Base-by-base conservation (phyloP, 2,888 invertebrate genomes). In the Dyspetes luteomarginatus region DNA sequence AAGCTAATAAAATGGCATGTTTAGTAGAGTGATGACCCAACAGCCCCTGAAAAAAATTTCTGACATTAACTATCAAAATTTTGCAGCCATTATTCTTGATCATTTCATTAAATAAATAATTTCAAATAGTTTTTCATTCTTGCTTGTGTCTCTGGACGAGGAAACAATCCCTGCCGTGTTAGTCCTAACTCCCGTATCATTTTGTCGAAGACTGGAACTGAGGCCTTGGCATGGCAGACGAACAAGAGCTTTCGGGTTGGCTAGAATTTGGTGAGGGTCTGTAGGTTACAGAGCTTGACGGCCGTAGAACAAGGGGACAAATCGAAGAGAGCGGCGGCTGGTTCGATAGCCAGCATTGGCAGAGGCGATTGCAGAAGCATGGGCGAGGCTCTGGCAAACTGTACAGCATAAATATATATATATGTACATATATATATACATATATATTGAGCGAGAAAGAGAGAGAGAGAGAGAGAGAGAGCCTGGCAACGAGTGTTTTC, bases 251-350 rank as follows among this genome's bases (percentile, higher is more conserved):
- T n/a, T n/a, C 36, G 36, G 55, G 41, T 52, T 41, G 50, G 22
- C 28, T 19, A 9, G 24, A 41, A 60, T 17, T 48, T 48, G 60
- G 60, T 56, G 48, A 68, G 74, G 65, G 52, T 58, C 77, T 68
- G 84, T 82, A 84, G 86, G 87, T 88, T 87, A 86, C 85, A 89
- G 88, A 86, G 86, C 88, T 85, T 86, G 86, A 88, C 86, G 86
- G 86, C 79, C 82, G 79, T 84, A 86, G 86, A 85, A 88, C 86
- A 89, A 89, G 88, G 83, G 88, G 83, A 86, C 88, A 87, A 89
- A 88, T 89, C 86, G 88, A 87, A 89, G 73, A 74, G 74, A 69
- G 67, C 69, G 52, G 3, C 78, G 78, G 75, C 62, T 52, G 75
- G 64, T 84, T 87, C 88, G 88, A 87, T 87, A 88, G 87, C 86